Evolutionary conservation across 2,113 vertebrate genomes (phyloP).

Genomic region (Oreochromis tanganicae): DNA sequence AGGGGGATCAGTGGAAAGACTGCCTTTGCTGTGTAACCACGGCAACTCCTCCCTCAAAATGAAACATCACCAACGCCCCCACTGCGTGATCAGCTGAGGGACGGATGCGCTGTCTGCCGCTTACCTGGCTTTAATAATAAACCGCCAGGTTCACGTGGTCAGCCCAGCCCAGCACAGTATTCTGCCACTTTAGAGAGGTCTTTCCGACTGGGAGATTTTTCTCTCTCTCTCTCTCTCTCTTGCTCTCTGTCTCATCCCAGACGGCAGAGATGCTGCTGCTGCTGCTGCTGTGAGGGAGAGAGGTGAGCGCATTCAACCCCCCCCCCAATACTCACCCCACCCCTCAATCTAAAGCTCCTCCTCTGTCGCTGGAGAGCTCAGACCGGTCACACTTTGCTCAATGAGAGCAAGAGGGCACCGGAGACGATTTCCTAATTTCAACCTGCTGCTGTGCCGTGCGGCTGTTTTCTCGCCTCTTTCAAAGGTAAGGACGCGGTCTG

Average conservation of each 20-base stretch:
- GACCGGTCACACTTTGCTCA: constrained; percentile 55
- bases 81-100: background rate
- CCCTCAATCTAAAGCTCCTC: constrained; percentile 55
- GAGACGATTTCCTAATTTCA: constrained; percentile 50
- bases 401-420: constrained; percentile 65
- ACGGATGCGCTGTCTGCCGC: background rate
- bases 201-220: background rate
- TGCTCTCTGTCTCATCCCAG: background rate
- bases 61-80: constrained; percentile 37
- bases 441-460: constrained; percentile 26
- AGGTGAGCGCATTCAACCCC: constrained; percentile 54
- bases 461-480: constrained; percentile 40
- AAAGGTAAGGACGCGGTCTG: constrained; percentile 58
- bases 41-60: constrained; percentile 64
- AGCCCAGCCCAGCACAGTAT: constrained; percentile 10
- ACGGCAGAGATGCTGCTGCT: constrained; percentile 24
- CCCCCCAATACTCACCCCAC: background rate
- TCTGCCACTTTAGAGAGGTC: constrained; percentile 28
- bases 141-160: constrained; percentile 37
- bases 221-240: background rate
- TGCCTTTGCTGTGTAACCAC: constrained; percentile 66
- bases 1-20: background rate
- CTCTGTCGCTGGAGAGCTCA: constrained; percentile 52
- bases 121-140: constrained; percentile 50
- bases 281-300: constrained; percentile 28